Evolutionary conservation across 2,888 invertebrate species (phyloP).

Genomic region (Ferrisia virgata): DNA sequence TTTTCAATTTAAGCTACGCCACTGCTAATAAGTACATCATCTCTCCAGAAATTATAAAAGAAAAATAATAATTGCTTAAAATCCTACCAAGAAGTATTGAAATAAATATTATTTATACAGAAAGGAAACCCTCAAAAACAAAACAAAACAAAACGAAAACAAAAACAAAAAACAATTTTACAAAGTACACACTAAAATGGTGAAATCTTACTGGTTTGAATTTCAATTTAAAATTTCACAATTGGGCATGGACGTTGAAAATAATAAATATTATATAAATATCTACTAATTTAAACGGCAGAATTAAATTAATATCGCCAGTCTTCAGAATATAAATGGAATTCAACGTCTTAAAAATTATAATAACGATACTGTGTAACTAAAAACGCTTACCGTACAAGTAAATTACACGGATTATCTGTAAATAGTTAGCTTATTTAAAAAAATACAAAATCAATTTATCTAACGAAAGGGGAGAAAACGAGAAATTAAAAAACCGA

Average conservation of each 20-base stretch:
- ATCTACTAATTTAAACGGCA: neutral
- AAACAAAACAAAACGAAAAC: neutral
- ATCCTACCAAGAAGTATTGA: neutral
- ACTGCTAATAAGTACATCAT: no score
- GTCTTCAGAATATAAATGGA: neutral
- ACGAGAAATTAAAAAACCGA: conserved; percentile 8
- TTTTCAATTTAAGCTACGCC: no score
- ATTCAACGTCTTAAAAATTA: neutral
- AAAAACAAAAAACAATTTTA: neutral
- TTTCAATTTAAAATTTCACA: neutral
- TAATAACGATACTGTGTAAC: neutral
- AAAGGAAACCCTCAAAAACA: no score
- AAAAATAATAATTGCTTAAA: conserved; percentile 21
- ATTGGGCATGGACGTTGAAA: neutral
- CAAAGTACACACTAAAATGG: conserved; percentile 5
- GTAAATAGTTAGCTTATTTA: neutral
- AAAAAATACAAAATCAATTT: conserved; percentile 8
- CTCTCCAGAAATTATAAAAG: neutral
- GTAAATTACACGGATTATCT: neutral
- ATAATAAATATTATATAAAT: neutral
- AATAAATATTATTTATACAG: neutral
- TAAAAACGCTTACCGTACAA: neutral
- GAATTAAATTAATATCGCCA: conserved; percentile 13
- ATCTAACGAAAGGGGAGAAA: neutral
- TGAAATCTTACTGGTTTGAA: neutral